A percentile compares a stretch with the other conserved stretches of the same genome.
Evolutionary conservation across 2,888 invertebrate species (phyloP).

Genomic region (Carabus problematicus): DNA sequence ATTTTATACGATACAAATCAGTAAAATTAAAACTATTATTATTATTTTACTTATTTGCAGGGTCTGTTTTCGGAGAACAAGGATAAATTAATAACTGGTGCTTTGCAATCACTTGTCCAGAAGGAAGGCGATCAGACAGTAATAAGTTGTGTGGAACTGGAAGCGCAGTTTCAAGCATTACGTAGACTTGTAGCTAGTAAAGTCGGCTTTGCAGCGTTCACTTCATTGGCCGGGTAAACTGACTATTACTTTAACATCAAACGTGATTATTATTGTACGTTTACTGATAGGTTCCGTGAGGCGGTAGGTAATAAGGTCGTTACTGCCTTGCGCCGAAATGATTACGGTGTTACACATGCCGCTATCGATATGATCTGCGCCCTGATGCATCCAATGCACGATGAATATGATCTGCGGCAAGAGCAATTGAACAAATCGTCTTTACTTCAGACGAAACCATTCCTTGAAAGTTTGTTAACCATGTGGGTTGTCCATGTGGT

Average conservation of each 20-base stretch:
- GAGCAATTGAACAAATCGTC: constrained; percentile 98
- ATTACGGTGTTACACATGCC: constrained; percentile 91
- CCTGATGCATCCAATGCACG: constrained; percentile 98
- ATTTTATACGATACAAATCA: too few species aligned
- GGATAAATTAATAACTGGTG: constrained; percentile 92
- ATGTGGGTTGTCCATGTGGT: constrained; percentile 97
- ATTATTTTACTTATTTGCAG: constrained; percentile 64
- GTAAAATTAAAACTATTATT: not conserved
- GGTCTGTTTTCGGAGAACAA: constrained; percentile 98
- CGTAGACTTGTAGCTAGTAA: constrained; percentile 94
- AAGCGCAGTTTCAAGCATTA: constrained; percentile 95
- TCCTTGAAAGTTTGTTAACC: constrained; percentile 90
- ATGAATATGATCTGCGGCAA: constrained; percentile 94
- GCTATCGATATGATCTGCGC: constrained; percentile 97
- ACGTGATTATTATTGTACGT: constrained; percentile 20
- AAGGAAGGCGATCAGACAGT: constrained; percentile 71
- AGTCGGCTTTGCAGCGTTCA: constrained; percentile 97
- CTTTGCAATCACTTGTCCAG: constrained; percentile 83
- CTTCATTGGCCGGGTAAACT: constrained; percentile 80
- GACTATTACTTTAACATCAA: not conserved
- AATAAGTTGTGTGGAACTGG: constrained; percentile 76
- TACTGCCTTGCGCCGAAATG: constrained; percentile 84
- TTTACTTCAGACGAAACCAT: constrained; percentile 87
- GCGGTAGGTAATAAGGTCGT: constrained; percentile 93
- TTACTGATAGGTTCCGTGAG: constrained; percentile 94